Base-by-base conservation (phyloP, 1,140 invertebrate species). In the Drosophila dunni region DNA sequence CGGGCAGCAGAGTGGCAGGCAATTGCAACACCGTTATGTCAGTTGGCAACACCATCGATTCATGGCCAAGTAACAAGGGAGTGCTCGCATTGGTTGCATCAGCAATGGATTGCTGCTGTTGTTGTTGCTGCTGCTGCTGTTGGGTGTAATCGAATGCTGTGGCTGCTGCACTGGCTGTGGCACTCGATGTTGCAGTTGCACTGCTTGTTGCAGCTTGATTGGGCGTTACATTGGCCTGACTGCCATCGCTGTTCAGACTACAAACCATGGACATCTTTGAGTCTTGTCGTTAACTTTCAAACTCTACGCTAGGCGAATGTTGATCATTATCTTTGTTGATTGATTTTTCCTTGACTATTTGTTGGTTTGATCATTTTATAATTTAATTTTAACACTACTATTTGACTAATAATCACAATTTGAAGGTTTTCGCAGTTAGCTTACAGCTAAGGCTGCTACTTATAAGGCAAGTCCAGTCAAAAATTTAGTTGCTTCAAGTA, bases 381-480 rank as follows among this genome's bases (percentile, higher is more conserved):
- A 50, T 61, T 72, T n/a, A n/a, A n/a, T 54, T 38, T 15, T 68
- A 20, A 53, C 74, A 56, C 58, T 81, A 63, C 65, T 65, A 79
- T 80, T 88, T 77, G 75, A 88, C 82, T 82, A 85, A 80, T 76
- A 82, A 85, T 85, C 83, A 88, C 83, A 85, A 73, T 75, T 78
- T 74, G 70, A 54, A 56, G 81, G 62, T 56, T 64, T 75, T 73
- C 68, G 76, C 68, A 84, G 84, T 71, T 53, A 71, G 70, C 64
- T 77, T 67, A 54, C 29, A 73, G 69, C 70, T 61, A 38, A 11
- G 44, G 62, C 74, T 77, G 69, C 51, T 88, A 88, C 67, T 85
- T 50, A 82, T 86, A 86, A 88, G 82, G 82, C 82, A 86, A 86
- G 82, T 85, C 79, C 83, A 85, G 82, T 85, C 67, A 56, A 61